These are phyloP conservation scores for Luperina testacea DNA, from an alignment of 2,888 invertebrate species.

Conservation along the genomic window DNA sequence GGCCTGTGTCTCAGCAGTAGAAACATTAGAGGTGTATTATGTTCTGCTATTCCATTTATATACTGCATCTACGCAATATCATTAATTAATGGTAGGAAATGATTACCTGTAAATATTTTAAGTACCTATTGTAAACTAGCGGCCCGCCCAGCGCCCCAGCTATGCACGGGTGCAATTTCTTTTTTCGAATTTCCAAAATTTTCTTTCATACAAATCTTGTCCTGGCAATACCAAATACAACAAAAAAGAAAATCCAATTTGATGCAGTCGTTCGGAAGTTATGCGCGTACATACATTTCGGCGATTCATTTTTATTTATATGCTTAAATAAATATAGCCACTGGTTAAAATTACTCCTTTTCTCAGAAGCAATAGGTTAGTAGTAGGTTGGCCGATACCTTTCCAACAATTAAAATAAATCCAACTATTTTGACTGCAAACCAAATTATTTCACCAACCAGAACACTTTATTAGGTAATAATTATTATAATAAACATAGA, in stretches of 20 bases:
- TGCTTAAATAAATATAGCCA: neutral
- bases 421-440: neutral
- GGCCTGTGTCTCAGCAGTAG: neutral
- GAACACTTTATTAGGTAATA: constrained; percentile 41
- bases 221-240: no score
- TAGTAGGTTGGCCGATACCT: neutral
- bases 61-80: neutral
- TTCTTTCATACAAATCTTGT: no score
- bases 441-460: constrained; percentile 30
- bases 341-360: constrained; percentile 2
- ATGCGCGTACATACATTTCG: no score
- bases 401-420: constrained; percentile 22
- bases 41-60: neutral
- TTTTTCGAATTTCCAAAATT: no score
- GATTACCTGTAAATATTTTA: no score
- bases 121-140: neutral
- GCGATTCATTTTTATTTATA: no score
- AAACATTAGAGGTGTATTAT: neutral
- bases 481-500: constrained; percentile 55
- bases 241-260: no score
- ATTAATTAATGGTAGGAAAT: neutral
- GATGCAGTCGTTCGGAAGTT: no score
- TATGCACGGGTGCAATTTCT: no score
- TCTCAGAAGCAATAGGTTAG: neutral
- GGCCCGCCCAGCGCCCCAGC: no score